Evolutionary conservation across 2,797 vertebrate genomes (phyloP).

Genomic region (Thaleichthys pacificus): DNA sequence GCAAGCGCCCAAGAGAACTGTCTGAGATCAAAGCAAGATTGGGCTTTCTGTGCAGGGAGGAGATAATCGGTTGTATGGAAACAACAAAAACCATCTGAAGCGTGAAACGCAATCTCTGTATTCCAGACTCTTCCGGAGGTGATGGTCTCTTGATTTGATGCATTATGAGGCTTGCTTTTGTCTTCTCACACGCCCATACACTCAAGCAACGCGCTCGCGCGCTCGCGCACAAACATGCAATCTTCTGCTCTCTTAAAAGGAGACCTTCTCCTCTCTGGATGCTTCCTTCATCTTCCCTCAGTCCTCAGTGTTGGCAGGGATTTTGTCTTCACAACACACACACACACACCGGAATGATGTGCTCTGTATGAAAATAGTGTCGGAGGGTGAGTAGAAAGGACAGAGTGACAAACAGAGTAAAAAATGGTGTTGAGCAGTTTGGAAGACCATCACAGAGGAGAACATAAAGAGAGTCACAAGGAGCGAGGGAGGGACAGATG

Average conservation of each 20-base stretch:
- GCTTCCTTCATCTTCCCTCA: conserved; percentile 30
- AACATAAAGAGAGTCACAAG: no score
- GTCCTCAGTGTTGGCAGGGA: conserved; percentile 26
- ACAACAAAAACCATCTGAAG: neutral
- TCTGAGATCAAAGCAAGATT: neutral
- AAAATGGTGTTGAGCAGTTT: conserved; percentile 17
- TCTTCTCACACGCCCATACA: neutral
- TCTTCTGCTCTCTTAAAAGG: conserved; percentile 39
- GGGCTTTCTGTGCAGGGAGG: neutral
- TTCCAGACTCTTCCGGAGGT: no score
- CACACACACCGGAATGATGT: conserved; percentile 1
- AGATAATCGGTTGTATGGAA: neutral
- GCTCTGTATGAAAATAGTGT: neutral
- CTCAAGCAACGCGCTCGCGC: neutral
- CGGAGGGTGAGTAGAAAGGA: conserved; percentile 12
- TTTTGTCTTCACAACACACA: conserved; percentile 34
- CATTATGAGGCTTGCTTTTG: neutral
- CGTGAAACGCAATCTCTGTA: no score
- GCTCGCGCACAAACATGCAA: conserved; percentile 13
- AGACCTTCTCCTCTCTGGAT: conserved; percentile 27
- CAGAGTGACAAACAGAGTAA: conserved; percentile 15
- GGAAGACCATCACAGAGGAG: conserved; percentile 3
- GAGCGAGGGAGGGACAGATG: neutral
- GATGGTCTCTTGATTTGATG: neutral
- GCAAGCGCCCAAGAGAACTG: neutral